Base-by-base conservation (phyloP, 1,140 invertebrate genomes). In the Ceratina calcarata region DNA sequence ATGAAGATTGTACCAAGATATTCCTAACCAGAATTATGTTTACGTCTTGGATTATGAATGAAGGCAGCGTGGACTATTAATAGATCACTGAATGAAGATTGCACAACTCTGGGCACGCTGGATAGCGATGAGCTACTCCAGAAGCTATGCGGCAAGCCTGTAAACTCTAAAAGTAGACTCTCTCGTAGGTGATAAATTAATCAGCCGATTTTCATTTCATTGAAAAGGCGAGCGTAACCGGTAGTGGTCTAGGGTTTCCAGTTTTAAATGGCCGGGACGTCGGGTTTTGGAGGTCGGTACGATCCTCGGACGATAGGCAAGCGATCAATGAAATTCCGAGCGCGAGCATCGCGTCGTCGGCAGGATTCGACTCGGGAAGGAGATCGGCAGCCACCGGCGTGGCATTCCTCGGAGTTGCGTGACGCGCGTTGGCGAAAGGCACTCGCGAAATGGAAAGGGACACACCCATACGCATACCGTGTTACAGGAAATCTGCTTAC, bases 371-470 rank as follows among this genome's bases (percentile, higher is more conserved):
- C 15, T 57, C 71, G 68, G 51, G 58, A 80, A 80, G 55, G 62
- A 85, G 82, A 85, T 85, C 61, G 77, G 37, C n/a, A 51, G 37
- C 37, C 37, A 45, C 37, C 37, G 37, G 37, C 37, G 37, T 53
- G 53, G 12, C 82, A 84, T 84, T 85, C 71, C 71, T 77, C 37
- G 53, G n/a, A 68, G 27, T 27, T 27, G 55, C 58, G 72, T 57
- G 72, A 66, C 27, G n/a, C 49, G 69, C 55, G 68, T 84, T 84
- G 82, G 82, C 83, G 83, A 85, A 85, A 85, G 83, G 78, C 58
- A 65, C 68, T 84, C 66, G 77, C 81, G 83, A 84, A 85, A 85
- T 84, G 82, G 83, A 84, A 85, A 85, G 82, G 82, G 73, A 55
- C 83, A 85, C 82, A 81, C 82, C 78, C 78, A 81, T 73, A 45